Base-by-base conservation (phyloP, 2,113 vertebrate genomes). In the Psammodynastes pulverulentus region DNA sequence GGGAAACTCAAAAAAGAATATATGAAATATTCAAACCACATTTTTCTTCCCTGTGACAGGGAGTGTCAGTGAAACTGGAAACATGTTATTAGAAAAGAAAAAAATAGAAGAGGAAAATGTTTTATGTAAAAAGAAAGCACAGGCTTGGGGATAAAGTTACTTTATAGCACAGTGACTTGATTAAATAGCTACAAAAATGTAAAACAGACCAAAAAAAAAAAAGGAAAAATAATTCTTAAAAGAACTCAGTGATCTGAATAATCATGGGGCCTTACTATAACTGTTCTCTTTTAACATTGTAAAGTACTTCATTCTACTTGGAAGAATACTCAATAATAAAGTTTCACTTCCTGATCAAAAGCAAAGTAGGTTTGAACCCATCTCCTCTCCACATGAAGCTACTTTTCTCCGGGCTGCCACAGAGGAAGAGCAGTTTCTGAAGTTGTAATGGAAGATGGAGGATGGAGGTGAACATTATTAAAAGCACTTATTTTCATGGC, bases 1-100 rank as follows among this genome's bases (percentile, higher is more conserved):
- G 29, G 62, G 21, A 89, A 19, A n/a, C 43, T 48, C 7, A 46
- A 52, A 51, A 53, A 23, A 45, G 46, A 85, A 84, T 26, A 24
- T 34, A 91, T 72, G 29, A 87, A 58, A 87, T 51, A n/a, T 90
- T 87, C 29, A 67, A 67, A 90, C 84, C 48, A 87, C 62, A 87
- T 79, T 79, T 91, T 91, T 17, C 0, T 15, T 1, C 53, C 21
- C 93, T 29, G 17, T 17, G 29, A 45, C 49, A 1, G 0, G 72
- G 5, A n/a, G 90, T 94, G n/a, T 39, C 54, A 88, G 43, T 90
- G 90, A 62, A 45, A 90, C 7, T 94, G 56, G 39, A 85, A 89
- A 84, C 0, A 43, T 1, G 23, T 9, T 52, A 0, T 67, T 79
- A 62, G 24, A 67, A 90, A 90, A 92, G 21, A 15, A 2, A n/a